A percentile compares a stretch with the other conserved stretches of the same genome.
Conservation (phyloP, 1,140 invertebrate species). For the Teleogryllus occipitalis region DNA sequence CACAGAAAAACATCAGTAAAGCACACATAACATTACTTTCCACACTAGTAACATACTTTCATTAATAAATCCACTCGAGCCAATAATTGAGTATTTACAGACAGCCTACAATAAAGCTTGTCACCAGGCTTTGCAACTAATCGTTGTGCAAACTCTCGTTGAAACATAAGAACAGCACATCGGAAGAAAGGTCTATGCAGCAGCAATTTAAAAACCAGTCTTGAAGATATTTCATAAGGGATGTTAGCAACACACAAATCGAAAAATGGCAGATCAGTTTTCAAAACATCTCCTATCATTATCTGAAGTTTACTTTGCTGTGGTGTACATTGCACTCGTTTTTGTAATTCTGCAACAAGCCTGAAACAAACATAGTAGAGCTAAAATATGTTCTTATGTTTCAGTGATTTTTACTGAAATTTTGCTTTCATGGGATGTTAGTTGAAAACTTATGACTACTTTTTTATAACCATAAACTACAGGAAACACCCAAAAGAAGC, state of each 20-base stretch:
- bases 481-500: no score
- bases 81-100: constrained; percentile 92
- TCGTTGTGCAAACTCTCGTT: constrained; percentile 96
- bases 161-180: constrained; percentile 98
- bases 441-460: no score
- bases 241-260: constrained; percentile 99
- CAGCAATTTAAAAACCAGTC: constrained; percentile 93
- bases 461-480: no score
- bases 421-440: no score
- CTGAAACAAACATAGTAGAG: constrained; percentile 35
- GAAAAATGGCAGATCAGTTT: constrained; percentile 93
- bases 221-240: constrained; percentile 98
- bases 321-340: constrained; percentile 84
- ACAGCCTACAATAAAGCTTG: constrained; percentile 93
- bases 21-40: not conserved
- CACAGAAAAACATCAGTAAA: not conserved
- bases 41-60: constrained; percentile 58
- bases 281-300: constrained; percentile 89
- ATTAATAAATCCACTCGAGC: constrained; percentile 93
- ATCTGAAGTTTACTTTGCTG: constrained; percentile 88
- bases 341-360: constrained; percentile 94
- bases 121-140: constrained; percentile 95
- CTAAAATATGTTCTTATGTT: no score
- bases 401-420: no score
- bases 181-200: constrained; percentile 75